Evolutionary conservation across 2,888 invertebrate genomes (phyloP).

Genomic region (Oasisia sp.): DNA sequence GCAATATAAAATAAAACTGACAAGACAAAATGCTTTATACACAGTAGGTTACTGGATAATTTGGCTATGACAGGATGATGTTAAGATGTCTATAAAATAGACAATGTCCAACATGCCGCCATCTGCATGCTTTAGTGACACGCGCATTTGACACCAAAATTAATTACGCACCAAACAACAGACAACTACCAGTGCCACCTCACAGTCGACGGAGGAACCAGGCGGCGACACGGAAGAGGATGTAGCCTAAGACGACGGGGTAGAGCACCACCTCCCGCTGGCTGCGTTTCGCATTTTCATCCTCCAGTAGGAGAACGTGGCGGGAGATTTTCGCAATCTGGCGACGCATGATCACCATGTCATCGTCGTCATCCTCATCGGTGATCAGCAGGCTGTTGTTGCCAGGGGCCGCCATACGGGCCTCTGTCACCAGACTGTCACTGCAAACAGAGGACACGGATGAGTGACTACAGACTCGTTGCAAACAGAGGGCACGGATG

Average conservation of each 20-base stretch:
- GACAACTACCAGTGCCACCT: background rate
- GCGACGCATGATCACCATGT: constrained; percentile 32
- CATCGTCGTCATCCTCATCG: constrained; percentile 44
- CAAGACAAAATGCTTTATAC: background rate
- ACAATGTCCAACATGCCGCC: background rate
- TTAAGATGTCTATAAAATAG: background rate
- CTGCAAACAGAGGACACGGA: no score
- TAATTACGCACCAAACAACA: background rate
- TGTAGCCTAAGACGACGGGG: constrained; percentile 85
- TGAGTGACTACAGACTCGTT: no score
- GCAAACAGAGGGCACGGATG: no score
- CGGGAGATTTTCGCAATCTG: constrained; percentile 89
- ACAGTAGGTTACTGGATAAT: background rate
- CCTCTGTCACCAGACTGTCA: constrained; percentile 25
- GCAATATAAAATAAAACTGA: background rate
- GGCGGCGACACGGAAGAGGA: constrained; percentile 77
- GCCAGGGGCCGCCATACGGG: constrained; percentile 38
- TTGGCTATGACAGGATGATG: background rate
- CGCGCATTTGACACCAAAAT: no score
- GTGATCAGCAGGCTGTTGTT: constrained; percentile 51
- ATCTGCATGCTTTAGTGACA: background rate
- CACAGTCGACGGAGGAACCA: constrained; percentile 43
- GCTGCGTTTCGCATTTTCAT: constrained; percentile 83
- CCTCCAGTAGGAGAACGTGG: constrained; percentile 86
- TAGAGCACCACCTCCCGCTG: constrained; percentile 88